Base-by-base conservation (phyloP, 1,140 invertebrate species). In the Anoplophora glabripennis region DNA sequence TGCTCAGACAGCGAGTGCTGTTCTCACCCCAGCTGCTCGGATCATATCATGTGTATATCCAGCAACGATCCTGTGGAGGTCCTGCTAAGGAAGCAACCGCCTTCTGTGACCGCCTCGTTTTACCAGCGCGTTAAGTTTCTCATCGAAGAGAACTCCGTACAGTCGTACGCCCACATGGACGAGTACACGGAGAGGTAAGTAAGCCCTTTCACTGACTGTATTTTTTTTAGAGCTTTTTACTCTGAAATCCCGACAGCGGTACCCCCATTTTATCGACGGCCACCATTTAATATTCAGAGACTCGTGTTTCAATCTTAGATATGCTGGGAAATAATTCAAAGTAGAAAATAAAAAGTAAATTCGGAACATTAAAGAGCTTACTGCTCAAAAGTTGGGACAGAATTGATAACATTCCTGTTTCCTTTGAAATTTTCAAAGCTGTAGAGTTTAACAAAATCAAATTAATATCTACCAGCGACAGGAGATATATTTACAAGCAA, bases 121-220 rank as follows among this genome's bases (percentile, higher is more conserved):
- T 99, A 97, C 74, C 94, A 99, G 75, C 84, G 94, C 40, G 95
- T 99, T 75, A 95, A 96, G 73, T 99, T 99, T 79, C 86, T 99
- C 53, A 96, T 99, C 57, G 95, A 99, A 79, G 94, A 98, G 76
- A 94, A 97, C 76, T 96, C 93, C 57, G 95, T 99, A 21, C 97
- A 99, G 78, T 96, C 91, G 71, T 99, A 98, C 79, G 94, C 95
- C 17, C 93, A 96, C 73, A 89, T 91, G 81, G 92, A 95, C 78
- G 92, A 96, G 79, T 99, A 97, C 81, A 95, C 92, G 67, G 94
- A 98, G 84, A 97, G 93, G 96, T 98, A 88, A 87, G 89, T 84
- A 51, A n/a, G 8, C 47, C 33, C 7, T 40, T 51, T 37, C 2
- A 59, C 21, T 28, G 21, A 28, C 5, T 28, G 21, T 28, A n/a